Evolutionary conservation across 2,113 vertebrate species (phyloP), one percentile per base, ranked within the genome.

Genomic region (Mustela nigripes): DNA sequence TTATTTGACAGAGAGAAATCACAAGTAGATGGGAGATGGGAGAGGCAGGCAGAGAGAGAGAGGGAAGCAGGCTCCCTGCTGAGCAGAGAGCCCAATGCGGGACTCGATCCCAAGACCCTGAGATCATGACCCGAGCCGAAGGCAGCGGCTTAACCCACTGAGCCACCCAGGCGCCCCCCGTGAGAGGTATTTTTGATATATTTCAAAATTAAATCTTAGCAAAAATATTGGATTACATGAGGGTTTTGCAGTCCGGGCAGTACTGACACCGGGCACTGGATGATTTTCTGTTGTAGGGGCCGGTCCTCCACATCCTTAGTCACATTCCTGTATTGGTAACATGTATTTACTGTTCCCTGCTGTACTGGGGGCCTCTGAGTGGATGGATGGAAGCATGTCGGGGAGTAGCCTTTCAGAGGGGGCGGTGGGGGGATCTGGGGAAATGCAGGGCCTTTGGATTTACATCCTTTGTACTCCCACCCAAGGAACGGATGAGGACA

Each of bases 221-320:
- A n/a, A 53, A 80, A 80, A 80, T 14, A 11, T 80, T 19, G 12
- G 31, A n/a, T 14, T 53, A 11, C 31, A n/a, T 33, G 11, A 80
- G 11, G 31, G 50, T n/a, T 79, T 53, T 33, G 19, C 31, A 12
- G 2, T 10, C 48, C 10, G 11, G 4, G 22, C 22, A 28, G 15
- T 19, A 21, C 0, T 8, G 33, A 53, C n/a, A 1, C 0, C 1
- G 18, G 69, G 67, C 24, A 8, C 2, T 21, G 6, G 16, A 42
- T 14, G 24, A 73, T 39, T 31, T 50, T 31, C 50, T 56, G n/a
- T 28, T 28, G 50, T 21, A 3, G 22, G 45, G 22, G 3, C 5
- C 2, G 2, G 24, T 28, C 22, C 48, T 39, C 5, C 26, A 5
- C 33, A 21, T 53, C 45, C 48, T 53, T 24, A 12, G 5, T 1